Percentiles rank a stretch among this genome's conserved stretches.
Evolutionary conservation across 2,888 invertebrate genomes (phyloP).

Genomic region (Coenonympha glycerion): DNA sequence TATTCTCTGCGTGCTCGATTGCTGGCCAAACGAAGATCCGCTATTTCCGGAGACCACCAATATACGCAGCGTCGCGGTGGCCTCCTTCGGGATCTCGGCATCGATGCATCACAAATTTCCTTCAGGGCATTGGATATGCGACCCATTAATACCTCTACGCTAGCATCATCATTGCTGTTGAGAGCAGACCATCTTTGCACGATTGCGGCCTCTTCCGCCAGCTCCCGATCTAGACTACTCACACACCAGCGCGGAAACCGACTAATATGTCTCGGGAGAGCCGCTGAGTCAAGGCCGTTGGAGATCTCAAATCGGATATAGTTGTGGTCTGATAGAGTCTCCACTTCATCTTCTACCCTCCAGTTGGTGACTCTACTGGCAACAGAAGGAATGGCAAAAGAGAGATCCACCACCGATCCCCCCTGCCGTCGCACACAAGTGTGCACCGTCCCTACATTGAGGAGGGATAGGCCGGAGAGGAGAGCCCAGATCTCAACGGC

Average conservation of each 20-base stretch:
- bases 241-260: neutral
- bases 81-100: neutral
- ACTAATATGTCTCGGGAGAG: neutral
- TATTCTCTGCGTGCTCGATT: too few relatives aligned
- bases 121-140: neutral
- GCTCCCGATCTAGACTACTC: neutral
- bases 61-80: neutral
- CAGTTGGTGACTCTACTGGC: neutral
- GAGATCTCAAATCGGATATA: conserved; percentile 5
- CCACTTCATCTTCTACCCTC: conserved; percentile 6
- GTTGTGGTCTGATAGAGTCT: conserved; percentile 4
- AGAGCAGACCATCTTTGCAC: neutral
- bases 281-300: neutral
- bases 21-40: neutral
- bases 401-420: neutral
- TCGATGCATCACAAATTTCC: neutral
- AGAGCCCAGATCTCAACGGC: neutral
- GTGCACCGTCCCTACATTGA: neutral
- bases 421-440: neutral
- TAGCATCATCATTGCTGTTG: neutral
- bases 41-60: neutral
- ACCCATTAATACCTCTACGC: neutral
- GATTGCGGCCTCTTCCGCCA: too few relatives aligned
- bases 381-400: neutral
- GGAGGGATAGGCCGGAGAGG: neutral